Evolutionary conservation across 2,888 invertebrate species (phyloP).

Genomic region (Diadromus collaris): DNA sequence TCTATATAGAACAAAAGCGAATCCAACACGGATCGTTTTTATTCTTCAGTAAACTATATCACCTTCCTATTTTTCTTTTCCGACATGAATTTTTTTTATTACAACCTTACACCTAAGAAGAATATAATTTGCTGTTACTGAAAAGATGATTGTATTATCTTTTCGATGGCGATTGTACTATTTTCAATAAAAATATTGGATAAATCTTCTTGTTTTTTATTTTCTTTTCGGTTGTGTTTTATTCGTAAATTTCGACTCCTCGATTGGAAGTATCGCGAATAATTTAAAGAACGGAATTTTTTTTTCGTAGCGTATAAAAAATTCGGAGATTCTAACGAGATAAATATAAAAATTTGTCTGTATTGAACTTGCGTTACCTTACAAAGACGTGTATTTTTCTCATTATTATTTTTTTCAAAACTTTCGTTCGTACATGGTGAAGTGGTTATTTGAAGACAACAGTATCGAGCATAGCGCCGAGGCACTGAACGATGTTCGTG

Average conservation of each 20-base stretch:
- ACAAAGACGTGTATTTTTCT: conserved; percentile 59
- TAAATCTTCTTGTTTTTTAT: background rate
- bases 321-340: conserved; percentile 48
- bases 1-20: conserved; percentile 10
- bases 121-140: conserved; percentile 46
- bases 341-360: conserved; percentile 59
- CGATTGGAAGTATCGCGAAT: background rate
- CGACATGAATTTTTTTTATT: conserved; percentile 48
- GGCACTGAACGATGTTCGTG: conserved; percentile 98
- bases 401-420: conserved; percentile 54
- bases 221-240: background rate
- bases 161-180: conserved; percentile 65
- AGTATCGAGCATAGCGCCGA: conserved; percentile 98
- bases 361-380: conserved; percentile 55
- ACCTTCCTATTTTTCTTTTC: conserved; percentile 20
- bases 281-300: conserved; percentile 13
- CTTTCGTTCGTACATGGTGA: conserved; percentile 58
- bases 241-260: conserved; percentile 9
- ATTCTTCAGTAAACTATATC: conserved; percentile 14
- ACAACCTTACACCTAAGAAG: conserved; percentile 47
- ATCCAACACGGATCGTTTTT: background rate
- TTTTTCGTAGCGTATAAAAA: conserved; percentile 43
- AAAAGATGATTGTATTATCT: conserved; percentile 53
- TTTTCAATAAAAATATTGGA: conserved; percentile 68
- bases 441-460: conserved; percentile 90